These are phyloP conservation scores for Scopus umbretta DNA, from an alignment of 2,113 vertebrate species.

Conservation along the genomic window DNA sequence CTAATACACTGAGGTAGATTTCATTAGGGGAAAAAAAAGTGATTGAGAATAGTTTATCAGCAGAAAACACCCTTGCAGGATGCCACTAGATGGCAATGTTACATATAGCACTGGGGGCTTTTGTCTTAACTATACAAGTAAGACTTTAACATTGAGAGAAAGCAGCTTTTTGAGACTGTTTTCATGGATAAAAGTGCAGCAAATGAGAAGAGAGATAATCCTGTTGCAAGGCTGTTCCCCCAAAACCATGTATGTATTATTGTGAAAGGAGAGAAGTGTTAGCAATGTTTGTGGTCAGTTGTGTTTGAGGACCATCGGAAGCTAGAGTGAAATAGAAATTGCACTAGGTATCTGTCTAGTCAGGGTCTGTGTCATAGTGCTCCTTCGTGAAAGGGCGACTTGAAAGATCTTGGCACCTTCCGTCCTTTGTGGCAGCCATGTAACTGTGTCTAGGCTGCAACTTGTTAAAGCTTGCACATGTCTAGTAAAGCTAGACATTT, in stretches of 20 bases:
- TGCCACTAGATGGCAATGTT: conserved; percentile 48
- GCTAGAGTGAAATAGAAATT: not conserved
- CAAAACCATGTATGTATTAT: fast-evolving
- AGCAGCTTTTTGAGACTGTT: not conserved
- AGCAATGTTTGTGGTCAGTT: not conserved
- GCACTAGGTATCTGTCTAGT: not conserved
- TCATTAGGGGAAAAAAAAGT: not conserved
- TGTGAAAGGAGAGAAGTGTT: not conserved
- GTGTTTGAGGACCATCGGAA: not conserved
- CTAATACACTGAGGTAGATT: not conserved
- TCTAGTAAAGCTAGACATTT: not conserved
- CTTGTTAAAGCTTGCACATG: not conserved
- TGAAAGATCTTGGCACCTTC: not conserved
- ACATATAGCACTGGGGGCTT: fast-evolving
- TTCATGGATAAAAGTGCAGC: not conserved
- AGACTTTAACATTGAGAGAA: not conserved
- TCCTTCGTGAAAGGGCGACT: not conserved
- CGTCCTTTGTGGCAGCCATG: not conserved
- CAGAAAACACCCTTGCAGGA: not conserved
- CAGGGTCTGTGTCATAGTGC: not conserved
- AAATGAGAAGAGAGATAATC: not conserved
- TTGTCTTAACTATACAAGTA: not conserved
- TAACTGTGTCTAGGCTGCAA: not conserved
- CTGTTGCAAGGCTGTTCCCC: not conserved
- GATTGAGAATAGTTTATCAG: not conserved